Evolutionary conservation across 2,888 invertebrate genomes (phyloP), one percentile per base, ranked within the genome.

Genomic region (Stenurella melanura): DNA sequence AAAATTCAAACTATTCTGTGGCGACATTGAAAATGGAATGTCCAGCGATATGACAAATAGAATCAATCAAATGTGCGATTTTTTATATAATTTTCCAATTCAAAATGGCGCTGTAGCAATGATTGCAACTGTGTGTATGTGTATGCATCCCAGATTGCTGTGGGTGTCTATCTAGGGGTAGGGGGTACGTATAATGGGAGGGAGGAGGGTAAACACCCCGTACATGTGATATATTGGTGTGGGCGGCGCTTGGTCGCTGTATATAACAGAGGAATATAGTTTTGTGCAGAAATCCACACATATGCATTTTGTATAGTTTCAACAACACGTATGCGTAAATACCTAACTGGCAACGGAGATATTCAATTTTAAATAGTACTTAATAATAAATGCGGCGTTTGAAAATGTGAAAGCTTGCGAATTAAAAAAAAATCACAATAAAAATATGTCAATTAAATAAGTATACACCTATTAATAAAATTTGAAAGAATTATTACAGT

Each of bases 201-300:
- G 82, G 82, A 81, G 81, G 82, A 84, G 84, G 85, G 84, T 78
- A 82, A 79, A 82, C 83, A 76, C 82, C 80, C 80, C 78, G 83
- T 82, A 83, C 84, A 86, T 86, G 85, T 86, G 84, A 85, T 84
- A 85, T 83, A 85, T 85, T 81, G 81, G 80, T 77, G 82, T 77
- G 81, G 87, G 86, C 86, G 87, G 86, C 77, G 85, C 84, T 82
- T 83, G 82, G 84, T 83, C 83, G 82, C 76, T 87, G 86, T 88
- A 85, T 86, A 86, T 86, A 84, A 83, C 82, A 84, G 86, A 68
- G 81, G 78, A 87, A 86, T 85, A 84, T 84, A 87, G 86, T 87
- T 86, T 87, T 87, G 86, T 77, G 80, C 78, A 75, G 78, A 74
- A 78, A 77, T 79, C 78, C 79, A 77, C 80, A 79, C 81, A 82